These are phyloP conservation scores for Tenthredo livida DNA, from an alignment of 2,888 invertebrate species.

Conservation along the genomic window DNA sequence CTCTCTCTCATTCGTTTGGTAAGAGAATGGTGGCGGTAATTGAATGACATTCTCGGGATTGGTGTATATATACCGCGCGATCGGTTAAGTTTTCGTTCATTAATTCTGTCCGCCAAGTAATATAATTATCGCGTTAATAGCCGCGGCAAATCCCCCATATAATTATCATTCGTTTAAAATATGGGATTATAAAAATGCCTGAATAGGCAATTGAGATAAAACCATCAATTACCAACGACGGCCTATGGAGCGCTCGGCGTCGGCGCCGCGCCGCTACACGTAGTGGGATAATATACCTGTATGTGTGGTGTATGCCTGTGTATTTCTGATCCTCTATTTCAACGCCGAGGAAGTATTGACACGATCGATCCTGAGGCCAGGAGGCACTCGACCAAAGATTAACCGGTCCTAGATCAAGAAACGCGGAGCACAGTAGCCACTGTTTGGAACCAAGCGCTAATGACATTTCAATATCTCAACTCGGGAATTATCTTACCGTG, in stretches of 20 bases:
- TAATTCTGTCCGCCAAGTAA: not conserved
- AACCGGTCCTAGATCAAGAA: slow-evolving; percentile 34
- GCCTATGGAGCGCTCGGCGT: not conserved
- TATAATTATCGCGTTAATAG: slow-evolving; percentile 45
- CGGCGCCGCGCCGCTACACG: too few species aligned
- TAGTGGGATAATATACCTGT: not conserved
- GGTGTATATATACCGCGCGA: not conserved
- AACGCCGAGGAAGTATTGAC: slow-evolving; percentile 34
- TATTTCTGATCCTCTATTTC: not conserved
- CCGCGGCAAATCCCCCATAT: slow-evolving; percentile 48
- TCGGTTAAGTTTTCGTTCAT: slow-evolving; percentile 28
- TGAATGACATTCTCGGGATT: slow-evolving; percentile 43
- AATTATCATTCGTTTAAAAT: slow-evolving; percentile 52
- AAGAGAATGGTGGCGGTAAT: slow-evolving; percentile 6
- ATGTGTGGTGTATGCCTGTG: too few species aligned
- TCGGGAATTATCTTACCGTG: not conserved
- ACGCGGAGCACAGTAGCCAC: slow-evolving; percentile 50
- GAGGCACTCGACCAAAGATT: slow-evolving; percentile 36
- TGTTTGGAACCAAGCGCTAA: slow-evolving; percentile 35
- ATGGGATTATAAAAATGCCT: slow-evolving; percentile 55
- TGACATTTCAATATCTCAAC: slow-evolving; percentile 50
- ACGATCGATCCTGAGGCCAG: slow-evolving; percentile 8
- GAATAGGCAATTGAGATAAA: slow-evolving; percentile 53
- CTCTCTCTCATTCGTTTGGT: not conserved
- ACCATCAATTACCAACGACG: slow-evolving; percentile 50